A percentile compares a stretch with the other conserved stretches of the same genome.
phyloP scores from a whole-genome alignment of 2,888 invertebrate species.

The Strigamia crassipes region DNA sequence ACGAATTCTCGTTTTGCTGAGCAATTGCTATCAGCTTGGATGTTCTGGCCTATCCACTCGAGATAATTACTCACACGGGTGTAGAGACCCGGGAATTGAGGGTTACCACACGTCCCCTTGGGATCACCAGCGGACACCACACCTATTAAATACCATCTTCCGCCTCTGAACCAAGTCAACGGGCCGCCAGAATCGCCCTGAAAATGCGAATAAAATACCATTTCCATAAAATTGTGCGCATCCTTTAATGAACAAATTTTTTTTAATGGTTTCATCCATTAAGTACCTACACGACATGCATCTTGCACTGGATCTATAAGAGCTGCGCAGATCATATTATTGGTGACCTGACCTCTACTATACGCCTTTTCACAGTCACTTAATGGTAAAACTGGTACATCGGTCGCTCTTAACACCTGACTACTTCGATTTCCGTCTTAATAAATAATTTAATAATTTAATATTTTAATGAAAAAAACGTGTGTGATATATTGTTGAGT shows the following conservation, averaged over 20 bases:
- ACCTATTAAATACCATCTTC: slow-evolving; percentile 42
- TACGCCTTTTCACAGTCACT: background rate
- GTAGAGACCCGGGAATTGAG: slow-evolving; percentile 33
- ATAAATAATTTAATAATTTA: background rate
- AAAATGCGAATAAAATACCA: background rate
- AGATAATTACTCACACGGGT: slow-evolving; percentile 39
- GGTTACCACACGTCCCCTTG: slow-evolving; percentile 20
- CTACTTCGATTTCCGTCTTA: slow-evolving; percentile 17
- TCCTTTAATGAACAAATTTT: too few relatives aligned
- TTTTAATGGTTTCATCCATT: background rate
- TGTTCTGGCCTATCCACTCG: slow-evolving; percentile 39
- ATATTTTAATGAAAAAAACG: background rate
- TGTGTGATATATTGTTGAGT: background rate
- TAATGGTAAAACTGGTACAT: slow-evolving; percentile 19
- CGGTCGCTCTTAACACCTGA: background rate
- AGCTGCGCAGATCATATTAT: slow-evolving; percentile 26
- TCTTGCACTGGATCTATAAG: background rate
- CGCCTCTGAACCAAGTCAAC: background rate
- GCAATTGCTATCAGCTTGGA: slow-evolving; percentile 24
- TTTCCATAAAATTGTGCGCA: too few relatives aligned
- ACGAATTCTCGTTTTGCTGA: background rate
- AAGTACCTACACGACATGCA: slow-evolving; percentile 9
- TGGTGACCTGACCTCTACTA: background rate
- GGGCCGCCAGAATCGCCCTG: slow-evolving; percentile 47
- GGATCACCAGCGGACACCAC: slow-evolving; percentile 46